These are phyloP conservation scores for Schizopygopsis pylzovi DNA, from an alignment of 2,797 vertebrate species.

Conservation along the genomic window DNA sequence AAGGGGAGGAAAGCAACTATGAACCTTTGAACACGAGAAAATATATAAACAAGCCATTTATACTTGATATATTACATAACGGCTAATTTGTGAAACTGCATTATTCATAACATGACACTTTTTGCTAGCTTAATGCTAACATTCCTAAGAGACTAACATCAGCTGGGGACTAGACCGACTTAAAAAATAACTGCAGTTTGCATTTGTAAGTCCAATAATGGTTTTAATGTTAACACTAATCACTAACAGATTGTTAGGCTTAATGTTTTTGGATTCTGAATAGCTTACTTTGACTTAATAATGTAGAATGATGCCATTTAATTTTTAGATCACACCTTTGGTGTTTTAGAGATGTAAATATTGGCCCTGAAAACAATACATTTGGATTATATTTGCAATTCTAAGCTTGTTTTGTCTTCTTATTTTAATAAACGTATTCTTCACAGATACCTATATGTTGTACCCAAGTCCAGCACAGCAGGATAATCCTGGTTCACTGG, in stretches of 20 bases:
- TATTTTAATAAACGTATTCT: background rate
- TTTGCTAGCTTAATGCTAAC: background rate
- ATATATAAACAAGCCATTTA: background rate
- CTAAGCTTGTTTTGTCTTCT: background rate
- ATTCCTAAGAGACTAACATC: background rate
- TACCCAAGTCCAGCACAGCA: constrained; percentile 48
- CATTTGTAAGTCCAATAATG: background rate
- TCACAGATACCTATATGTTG: constrained; percentile 25
- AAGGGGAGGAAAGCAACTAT: background rate
- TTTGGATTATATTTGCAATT: background rate
- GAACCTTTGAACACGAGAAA: background rate
- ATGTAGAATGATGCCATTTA: background rate
- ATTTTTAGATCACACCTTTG: background rate
- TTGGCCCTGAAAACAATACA: background rate
- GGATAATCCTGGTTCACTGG: constrained; percentile 61
- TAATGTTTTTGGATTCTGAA: background rate
- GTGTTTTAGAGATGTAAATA: background rate
- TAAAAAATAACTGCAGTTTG: background rate
- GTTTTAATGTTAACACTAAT: background rate
- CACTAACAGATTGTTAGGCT: background rate
- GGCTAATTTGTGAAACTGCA: background rate
- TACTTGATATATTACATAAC: background rate
- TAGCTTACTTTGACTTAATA: constrained; percentile 3
- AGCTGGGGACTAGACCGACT: background rate
- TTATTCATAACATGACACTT: background rate